Evolutionary conservation across 35 echinoderm and acorn worm genomes (phyloP), one percentile per base, ranked within the genome.

Genomic region (Strongylocentrotus purpuratus): DNA sequence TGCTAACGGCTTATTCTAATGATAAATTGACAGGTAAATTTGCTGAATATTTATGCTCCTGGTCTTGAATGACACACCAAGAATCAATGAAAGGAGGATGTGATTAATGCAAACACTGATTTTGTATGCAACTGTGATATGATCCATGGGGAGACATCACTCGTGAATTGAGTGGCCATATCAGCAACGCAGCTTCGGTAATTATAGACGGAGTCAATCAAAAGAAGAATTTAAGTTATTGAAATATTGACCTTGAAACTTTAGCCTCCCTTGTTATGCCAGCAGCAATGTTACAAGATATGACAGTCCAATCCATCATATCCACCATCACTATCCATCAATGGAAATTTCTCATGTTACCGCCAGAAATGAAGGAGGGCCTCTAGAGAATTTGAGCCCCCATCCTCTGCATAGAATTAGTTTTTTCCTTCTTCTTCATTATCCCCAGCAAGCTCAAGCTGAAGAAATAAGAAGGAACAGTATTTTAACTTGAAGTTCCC

Each of bases 161-260:
- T 78, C 65, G 20, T 28, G 65, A 78, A 78, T 78, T 78, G 65
- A 78, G 28, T 28, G 65, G 65, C 65, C 65, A n/a, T 78, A 78
- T 78, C 65, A 78, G 20, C 65, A 78, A 78, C 65, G 52, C 18
- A 78, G 20, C 28, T 78, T 78, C 4, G 65, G 65, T 78, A 78
- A 78, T 78, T 78, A 78, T 22, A 78, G 65, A 78, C 22, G 25
- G 20, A 78, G 65, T 78, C 65, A 78, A 78, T 78, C 25, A n/a
- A 78, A 78, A n/a, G 65, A 78, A 78, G 65, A 78, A 78, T 78
- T 78, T 78, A 22, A 28, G 65, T 78, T 78, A 78, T 78, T 78
- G 65, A 78, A 78, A 78, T 78, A 78, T 78, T 78, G 65, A 78
- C 65, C 65, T 78, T 78, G 65, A 78, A 78, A 78, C 65, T 28